Evolutionary conservation across 2,113 vertebrate species (phyloP).

Genomic region (Mobula birostris): DNA sequence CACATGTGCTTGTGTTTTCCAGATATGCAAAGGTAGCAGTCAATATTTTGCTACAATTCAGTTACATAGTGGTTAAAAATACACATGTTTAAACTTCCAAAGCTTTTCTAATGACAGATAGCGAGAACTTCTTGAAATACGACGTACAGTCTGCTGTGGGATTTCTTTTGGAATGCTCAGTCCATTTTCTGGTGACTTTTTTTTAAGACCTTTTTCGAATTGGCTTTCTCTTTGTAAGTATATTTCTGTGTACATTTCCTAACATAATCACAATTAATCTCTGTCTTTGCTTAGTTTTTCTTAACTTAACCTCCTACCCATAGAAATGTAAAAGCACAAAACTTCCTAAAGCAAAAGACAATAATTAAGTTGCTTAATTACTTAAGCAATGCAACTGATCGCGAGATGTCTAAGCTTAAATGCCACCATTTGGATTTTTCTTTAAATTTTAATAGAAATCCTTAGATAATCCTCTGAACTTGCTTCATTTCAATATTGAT

Average conservation of each 20-base stretch:
- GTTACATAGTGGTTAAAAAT: no score
- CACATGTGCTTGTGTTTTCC: no score
- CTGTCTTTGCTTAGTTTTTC: not conserved
- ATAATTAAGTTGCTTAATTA: no score
- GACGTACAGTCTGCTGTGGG: not conserved
- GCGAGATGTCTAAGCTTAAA: no score
- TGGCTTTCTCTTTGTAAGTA: not conserved
- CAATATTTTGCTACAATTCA: no score
- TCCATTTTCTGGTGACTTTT: not conserved
- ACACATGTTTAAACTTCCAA: no score
- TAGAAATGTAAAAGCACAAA: not conserved
- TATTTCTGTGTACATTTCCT: not conserved
- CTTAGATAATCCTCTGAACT: not conserved
- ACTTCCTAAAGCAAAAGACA: not conserved
- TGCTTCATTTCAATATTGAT: not conserved
- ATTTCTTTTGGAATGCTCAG: not conserved
- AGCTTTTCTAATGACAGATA: no score
- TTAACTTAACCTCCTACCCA: not conserved
- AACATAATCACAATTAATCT: not conserved
- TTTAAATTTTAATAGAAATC: not conserved
- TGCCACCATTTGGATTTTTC: not conserved
- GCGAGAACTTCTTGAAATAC: not conserved
- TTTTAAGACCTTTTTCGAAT: not conserved
- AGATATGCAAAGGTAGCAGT: no score
- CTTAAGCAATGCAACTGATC: no score